Base-by-base conservation (phyloP, 2,888 invertebrate species). In the Epiblema foenella region DNA sequence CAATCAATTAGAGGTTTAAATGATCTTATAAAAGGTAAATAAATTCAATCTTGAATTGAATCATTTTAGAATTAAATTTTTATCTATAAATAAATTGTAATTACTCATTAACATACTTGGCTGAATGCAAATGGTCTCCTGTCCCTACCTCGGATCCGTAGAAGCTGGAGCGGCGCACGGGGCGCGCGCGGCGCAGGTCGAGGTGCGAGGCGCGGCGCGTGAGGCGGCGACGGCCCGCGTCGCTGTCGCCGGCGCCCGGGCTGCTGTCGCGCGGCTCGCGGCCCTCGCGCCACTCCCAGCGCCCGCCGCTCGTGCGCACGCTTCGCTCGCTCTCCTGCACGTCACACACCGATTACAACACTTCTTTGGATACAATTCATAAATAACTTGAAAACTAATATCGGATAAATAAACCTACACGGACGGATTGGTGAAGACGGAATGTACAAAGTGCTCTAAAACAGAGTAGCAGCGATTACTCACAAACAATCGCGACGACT, bases 131-230 rank as follows among this genome's bases (percentile, higher is more conserved):
- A n/a, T n/a, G n/a, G n/a, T n/a, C n/a, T n/a, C n/a, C n/a, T n/a
- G n/a, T n/a, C n/a, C 46, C 75, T 84, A 85, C 93, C 88, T 90
- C 89, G 1, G 89, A 90, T n/a, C 90, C 90, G 77, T 89, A 92
- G 74, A 83, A 84, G 76, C 85, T 87, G 65, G 89, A 78, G 51
- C 89, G 87, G 3, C 86, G 85, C 17, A 77, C 79, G 29, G 85
- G 74, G 60, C 86, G 83, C 51, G 80, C 73, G 57, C 89, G 86
- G 42, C 88, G 86, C 71, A 93, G 79, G 79, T 93, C 93, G 68
- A 92, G 85, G 73, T 91, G 92, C 56, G 91, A 91, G 67, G 93
- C 93, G 73, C 93, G 87, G 17, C 93, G 87, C 33, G 89, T 85
- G 56, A 91, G 84, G 29, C 82, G 78, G 68, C 58, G 63, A 63